Percentiles rank a stretch among this genome's conserved stretches.
These are phyloP conservation scores for Xenentodon cancila DNA, from an alignment of 2,797 vertebrate genomes.

Conservation along the genomic window DNA sequence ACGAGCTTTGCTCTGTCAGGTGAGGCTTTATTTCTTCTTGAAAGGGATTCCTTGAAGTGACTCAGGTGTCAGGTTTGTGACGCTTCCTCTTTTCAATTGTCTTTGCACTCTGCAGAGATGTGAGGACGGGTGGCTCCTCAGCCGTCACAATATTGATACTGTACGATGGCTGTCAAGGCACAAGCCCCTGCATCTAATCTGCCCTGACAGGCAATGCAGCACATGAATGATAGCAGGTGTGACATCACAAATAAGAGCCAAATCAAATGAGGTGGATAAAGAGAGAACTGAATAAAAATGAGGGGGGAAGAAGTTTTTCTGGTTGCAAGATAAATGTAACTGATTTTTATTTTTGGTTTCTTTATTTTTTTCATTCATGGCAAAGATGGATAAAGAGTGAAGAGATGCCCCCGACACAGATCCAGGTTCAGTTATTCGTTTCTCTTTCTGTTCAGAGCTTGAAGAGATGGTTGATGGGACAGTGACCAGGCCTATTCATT, in stretches of 20 bases:
- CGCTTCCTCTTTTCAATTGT: constrained; percentile 85
- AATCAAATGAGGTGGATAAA: constrained; percentile 67
- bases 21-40: constrained; percentile 83
- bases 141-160: constrained; percentile 86
- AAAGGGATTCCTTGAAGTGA: constrained; percentile 89
- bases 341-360: constrained; percentile 24
- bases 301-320: constrained; percentile 49
- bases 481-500: constrained; percentile 63
- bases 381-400: constrained; percentile 25
- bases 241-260: constrained; percentile 80
- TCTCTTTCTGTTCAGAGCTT: constrained; percentile 44
- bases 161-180: constrained; percentile 84
- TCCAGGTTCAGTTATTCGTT: constrained; percentile 57
- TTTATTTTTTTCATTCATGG: constrained; percentile 24
- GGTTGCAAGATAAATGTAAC: no score
- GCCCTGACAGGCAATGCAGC: constrained; percentile 79
- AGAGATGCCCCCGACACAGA: constrained; percentile 36
- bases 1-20: constrained; percentile 83
- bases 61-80: constrained; percentile 84
- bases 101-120: constrained; percentile 82
- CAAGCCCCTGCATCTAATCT: constrained; percentile 80
- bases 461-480: constrained; percentile 68
- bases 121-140: constrained; percentile 83
- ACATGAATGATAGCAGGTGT: constrained; percentile 82
- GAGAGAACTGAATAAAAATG: constrained; percentile 58